These are phyloP conservation scores for Drepana arcuata DNA, from an alignment of 1,140 invertebrate genomes.

Conservation along the genomic window DNA sequence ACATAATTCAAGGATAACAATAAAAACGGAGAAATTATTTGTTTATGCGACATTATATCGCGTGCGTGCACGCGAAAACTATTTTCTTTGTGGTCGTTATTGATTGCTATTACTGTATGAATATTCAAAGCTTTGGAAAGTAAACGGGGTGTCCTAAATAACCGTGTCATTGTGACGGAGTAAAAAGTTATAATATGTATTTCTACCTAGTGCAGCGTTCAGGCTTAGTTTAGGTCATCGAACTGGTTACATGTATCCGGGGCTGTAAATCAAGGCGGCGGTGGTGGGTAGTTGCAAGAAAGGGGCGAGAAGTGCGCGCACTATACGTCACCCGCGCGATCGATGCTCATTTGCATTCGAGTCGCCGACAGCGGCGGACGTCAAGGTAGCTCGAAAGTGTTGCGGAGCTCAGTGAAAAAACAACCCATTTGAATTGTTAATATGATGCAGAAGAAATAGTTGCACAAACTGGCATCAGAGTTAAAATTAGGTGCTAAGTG, in stretches of 20 bases:
- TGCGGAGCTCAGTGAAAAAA: slow-evolving; percentile 49
- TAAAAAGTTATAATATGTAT: too few species aligned
- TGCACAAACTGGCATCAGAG: slow-evolving; percentile 45
- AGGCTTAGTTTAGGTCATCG: slow-evolving; percentile 47
- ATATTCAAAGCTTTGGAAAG: slow-evolving; percentile 85
- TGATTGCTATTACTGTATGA: slow-evolving; percentile 67
- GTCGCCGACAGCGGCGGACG: slow-evolving; percentile 49
- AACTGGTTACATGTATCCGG: slow-evolving; percentile 53
- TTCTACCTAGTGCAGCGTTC: too few species aligned
- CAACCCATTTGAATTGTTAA: slow-evolving; percentile 65
- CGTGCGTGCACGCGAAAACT: slow-evolving; percentile 67
- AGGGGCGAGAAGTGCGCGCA: slow-evolving; percentile 60
- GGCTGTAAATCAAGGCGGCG: slow-evolving; percentile 60
- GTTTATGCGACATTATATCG: slow-evolving; percentile 62
- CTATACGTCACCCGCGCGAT: slow-evolving; percentile 53
- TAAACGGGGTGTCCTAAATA: slow-evolving; percentile 74
- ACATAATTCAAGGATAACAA: slow-evolving; percentile 40
- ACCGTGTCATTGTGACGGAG: slow-evolving; percentile 62
- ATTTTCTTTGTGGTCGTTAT: slow-evolving; percentile 59
- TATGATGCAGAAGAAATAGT: slow-evolving; percentile 56
- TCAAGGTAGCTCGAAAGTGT: slow-evolving; percentile 62
- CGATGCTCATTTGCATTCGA: slow-evolving; percentile 67
- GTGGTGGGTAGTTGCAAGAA: slow-evolving; percentile 61
- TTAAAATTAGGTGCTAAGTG: slow-evolving; percentile 52
- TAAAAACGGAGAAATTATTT: slow-evolving; percentile 61